Evolutionary conservation across 2,113 vertebrate species (phyloP), one percentile per base, ranked within the genome.

Genomic region (Chelonoidis abingdonii): DNA sequence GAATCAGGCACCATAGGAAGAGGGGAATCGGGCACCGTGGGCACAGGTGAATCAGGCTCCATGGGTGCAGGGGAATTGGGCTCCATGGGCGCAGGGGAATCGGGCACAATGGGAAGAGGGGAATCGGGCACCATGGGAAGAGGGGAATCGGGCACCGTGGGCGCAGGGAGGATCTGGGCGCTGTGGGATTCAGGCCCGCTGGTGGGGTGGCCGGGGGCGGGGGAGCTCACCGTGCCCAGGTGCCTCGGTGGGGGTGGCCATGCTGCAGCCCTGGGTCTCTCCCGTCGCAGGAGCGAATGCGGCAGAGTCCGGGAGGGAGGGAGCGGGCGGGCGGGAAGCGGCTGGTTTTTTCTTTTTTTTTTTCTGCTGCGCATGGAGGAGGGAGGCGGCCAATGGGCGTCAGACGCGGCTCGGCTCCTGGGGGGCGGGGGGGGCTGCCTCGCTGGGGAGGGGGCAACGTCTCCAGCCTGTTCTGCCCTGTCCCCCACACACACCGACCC

Each of bases 171-270:
- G 56, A 57, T 57, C 56, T 10, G 25, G 56, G 56, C 21, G 24
- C 50, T 5, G 50, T 52, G 57, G 11, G 57, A 31, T 31, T 62
- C 57, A 31, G 57, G 17, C 13, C 31, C 62, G 13, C 62, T n/a
- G 35, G 8, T n/a, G 44, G 6, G 78, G 11, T 80, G 44, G 21
- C 11, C 7, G 16, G 16, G 16, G 50, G 76, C n/a, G 83, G 87
- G 14, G 49, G 54, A 5, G 93, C 97, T 97, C 95, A 97, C 96
- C 96, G 78, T 72, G 81, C 44, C 96, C 94, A 80, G 95, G 90
- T 94, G 87, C 75, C 96, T 95, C 80, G 65, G 96, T 97, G 62
- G 95, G 96, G 97, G 97, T 96, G 89, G 93, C 92, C 96, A 97
- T 97, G 91, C 57, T 95, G 86, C 86, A 88, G 83, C 95, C 65